Evolutionary conservation across 1,140 invertebrate genomes (phyloP), one percentile per base, ranked within the genome.

Genomic region (Glossosoma conforme): DNA sequence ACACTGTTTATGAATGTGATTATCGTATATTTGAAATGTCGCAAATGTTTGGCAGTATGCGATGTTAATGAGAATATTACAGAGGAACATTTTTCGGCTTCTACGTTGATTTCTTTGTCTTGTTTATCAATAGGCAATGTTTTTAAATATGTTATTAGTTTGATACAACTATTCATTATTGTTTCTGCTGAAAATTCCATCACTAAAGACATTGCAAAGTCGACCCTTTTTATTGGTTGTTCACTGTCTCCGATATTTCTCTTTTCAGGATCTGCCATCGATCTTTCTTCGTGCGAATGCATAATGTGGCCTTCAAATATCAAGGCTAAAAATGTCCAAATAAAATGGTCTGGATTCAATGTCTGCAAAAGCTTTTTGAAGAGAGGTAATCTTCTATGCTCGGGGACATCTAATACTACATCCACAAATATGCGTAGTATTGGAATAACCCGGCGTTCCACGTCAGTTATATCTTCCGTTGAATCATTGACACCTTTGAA

Each of bases 401-500:
- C 84, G 0, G 93, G 93, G 36, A 97, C 89, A 69, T 97, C 90
- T 1, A 89, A 75, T 15, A 93, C 77, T 1, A 90, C 89, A 62
- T 89, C 86, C 1, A 91, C 85, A 69, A 97, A 98, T 15, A 94
- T 89, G 19, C 89, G 77, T n/a, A 95, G 72, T 25, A 93, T 81
- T 9, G 79, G 78, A 14, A 82, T 78, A 2, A 84, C 72, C n/a
- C 67, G 65, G 25, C 64, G 64, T 52, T 74, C 65, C 37, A 67
- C 52, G 21, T 77, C 65, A 19, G 70, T 63, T 4, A 75, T 38
- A 48, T 68, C 64, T 41, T 78, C 71, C 22, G 67, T 70, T 5
- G 74, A 66, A 4, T 79, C 68, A 32, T 66, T 73, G 11, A 75
- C 62, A 56, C 72, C 68, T 14, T 80, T 67, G 2, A 68, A 56